phyloP scores from a whole-genome alignment of 1,140 invertebrate species.

The Gonioctena quinquepunctata region DNA sequence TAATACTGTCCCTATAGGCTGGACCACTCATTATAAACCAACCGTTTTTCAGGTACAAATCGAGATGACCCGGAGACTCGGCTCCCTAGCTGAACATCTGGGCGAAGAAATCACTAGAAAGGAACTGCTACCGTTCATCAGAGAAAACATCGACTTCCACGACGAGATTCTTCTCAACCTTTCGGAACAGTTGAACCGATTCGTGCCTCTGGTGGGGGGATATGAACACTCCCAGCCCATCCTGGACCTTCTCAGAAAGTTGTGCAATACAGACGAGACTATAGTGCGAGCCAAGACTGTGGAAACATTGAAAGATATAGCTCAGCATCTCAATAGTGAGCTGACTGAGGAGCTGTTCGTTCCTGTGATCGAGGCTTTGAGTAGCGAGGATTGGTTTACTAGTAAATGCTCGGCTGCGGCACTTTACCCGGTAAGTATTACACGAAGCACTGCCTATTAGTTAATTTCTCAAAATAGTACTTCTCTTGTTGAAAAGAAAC shows the following conservation, averaged over 20 bases:
- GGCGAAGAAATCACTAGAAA: slow-evolving; percentile 37
- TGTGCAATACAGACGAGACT: slow-evolving; percentile 41
- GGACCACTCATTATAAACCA: too few species aligned
- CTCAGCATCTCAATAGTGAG: slow-evolving; percentile 24
- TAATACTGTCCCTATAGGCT: too few species aligned
- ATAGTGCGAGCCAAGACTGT: slow-evolving; percentile 41
- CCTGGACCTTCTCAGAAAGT: slow-evolving; percentile 36
- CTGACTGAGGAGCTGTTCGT: slow-evolving; percentile 31
- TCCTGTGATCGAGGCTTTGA: slow-evolving; percentile 34
- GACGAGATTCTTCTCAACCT: slow-evolving; percentile 42
- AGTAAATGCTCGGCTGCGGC: slow-evolving; percentile 43
- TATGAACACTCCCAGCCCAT: slow-evolving; percentile 36
- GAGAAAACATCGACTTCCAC: slow-evolving; percentile 32
- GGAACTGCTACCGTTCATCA: slow-evolving; percentile 40
- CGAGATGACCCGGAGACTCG: slow-evolving; percentile 32
- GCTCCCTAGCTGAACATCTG: slow-evolving; percentile 37
- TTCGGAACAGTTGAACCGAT: slow-evolving; percentile 38
- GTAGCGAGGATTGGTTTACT: slow-evolving; percentile 45
- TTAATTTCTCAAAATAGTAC: too few species aligned
- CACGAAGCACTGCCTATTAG: not conserved
- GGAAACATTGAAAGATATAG: slow-evolving; percentile 35
- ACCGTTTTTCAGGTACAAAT: slow-evolving; percentile 43
- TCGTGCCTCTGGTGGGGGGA: slow-evolving; percentile 46
- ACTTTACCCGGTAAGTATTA: slow-evolving; percentile 39
- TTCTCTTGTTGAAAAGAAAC: too few species aligned